These are phyloP conservation scores for Pristiophorus japonicus DNA, from an alignment of 2,113 vertebrate species.

Conservation along the genomic window DNA sequence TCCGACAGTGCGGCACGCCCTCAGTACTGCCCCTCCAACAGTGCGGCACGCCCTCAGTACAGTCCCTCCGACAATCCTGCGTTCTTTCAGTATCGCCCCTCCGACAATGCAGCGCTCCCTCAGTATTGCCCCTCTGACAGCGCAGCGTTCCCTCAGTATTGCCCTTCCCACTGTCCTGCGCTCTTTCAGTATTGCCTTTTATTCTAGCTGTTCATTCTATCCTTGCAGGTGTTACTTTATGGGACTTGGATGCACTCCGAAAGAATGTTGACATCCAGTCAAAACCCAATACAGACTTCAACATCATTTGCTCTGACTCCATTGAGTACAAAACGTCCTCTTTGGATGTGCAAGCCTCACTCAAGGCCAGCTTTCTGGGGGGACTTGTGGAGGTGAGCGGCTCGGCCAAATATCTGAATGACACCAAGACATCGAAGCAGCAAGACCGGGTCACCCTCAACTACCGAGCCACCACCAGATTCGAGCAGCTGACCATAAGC, in stretches of 20 bases:
- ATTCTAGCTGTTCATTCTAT: neutral
- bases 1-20: no score
- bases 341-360: conserved; percentile 39
- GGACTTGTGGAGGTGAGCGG: conserved; percentile 44
- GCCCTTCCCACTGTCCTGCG: no score
- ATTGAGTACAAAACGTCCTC: neutral
- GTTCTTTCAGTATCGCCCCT: no score
- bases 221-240: conserved; percentile 44
- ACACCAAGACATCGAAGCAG: conserved; percentile 44
- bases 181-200: no score
- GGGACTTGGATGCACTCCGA: conserved; percentile 40
- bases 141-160: no score
- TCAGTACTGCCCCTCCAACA: no score
- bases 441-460: conserved; percentile 46
- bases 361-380: conserved; percentile 45
- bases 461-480: conserved; percentile 38
- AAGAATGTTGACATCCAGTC: conserved; percentile 38
- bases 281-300: conserved; percentile 42
- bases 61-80: no score
- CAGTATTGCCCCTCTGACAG: no score
- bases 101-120: no score
- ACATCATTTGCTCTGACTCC: no score
- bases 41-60: no score
- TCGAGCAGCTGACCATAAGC: conserved; percentile 45
- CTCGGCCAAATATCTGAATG: conserved; percentile 42